Conservation (phyloP, 2,797 vertebrate genomes). For the Eupleurogrammus muticus region DNA sequence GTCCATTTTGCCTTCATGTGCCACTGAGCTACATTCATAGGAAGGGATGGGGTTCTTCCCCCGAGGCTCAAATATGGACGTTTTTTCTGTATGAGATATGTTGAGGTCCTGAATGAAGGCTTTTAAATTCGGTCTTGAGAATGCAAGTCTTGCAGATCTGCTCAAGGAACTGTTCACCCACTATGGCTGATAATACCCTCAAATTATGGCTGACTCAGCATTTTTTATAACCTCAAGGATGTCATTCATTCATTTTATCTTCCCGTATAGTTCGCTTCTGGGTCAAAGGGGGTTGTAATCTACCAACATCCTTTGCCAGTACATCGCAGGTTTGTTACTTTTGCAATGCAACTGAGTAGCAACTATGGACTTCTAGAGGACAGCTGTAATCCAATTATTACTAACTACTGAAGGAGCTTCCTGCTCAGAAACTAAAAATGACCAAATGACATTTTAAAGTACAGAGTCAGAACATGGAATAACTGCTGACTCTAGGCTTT, state of each 20-base stretch:
- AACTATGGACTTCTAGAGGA: too few species aligned
- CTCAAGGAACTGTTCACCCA: conserved; percentile 9
- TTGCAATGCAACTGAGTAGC: too few species aligned
- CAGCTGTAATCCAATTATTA: neutral
- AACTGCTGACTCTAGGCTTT: neutral
- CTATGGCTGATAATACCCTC: conserved; percentile 9
- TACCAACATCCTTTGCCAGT: too few species aligned
- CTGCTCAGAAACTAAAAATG: conserved; percentile 1
- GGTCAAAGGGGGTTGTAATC: neutral
- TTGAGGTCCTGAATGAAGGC: neutral
- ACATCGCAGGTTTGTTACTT: too few species aligned
- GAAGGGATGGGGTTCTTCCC: too few species aligned
- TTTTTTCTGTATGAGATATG: too few species aligned
- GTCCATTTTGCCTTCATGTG: too few species aligned
- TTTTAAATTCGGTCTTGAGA: neutral
- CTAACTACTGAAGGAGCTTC: neutral
- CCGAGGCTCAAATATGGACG: too few species aligned
- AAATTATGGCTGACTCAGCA: conserved; percentile 16
- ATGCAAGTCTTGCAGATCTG: neutral
- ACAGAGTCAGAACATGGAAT: neutral
- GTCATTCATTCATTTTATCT: conserved; percentile 17
- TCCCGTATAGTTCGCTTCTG: neutral
- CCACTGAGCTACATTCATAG: too few species aligned
- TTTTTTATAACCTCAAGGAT: conserved; percentile 10
- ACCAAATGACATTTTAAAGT: neutral